A percentile compares a stretch with the other conserved stretches of the same genome.
Evolutionary conservation across 1,140 invertebrate species (phyloP).

Genomic region (Danaus melanippus): DNA sequence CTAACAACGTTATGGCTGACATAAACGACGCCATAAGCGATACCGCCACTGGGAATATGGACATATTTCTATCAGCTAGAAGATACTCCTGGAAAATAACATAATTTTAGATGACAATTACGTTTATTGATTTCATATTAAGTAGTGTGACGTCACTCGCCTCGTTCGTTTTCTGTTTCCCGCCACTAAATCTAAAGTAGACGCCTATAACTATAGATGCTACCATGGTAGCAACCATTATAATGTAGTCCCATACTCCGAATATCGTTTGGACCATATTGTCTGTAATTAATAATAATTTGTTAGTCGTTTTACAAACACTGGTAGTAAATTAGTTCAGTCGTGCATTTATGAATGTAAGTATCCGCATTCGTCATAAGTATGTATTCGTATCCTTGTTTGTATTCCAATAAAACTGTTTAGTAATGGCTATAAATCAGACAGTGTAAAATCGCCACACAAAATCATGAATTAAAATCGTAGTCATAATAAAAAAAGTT

Average conservation of each 20-base stretch:
- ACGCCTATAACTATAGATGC: slow-evolving; percentile 56
- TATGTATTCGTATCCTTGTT: too few species aligned
- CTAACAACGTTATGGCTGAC: slow-evolving; percentile 94
- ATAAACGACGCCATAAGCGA: slow-evolving; percentile 95
- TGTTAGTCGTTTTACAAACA: too few species aligned
- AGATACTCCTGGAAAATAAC: slow-evolving; percentile 81
- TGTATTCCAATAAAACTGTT: too few species aligned
- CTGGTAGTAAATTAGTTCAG: too few species aligned
- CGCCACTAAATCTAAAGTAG: slow-evolving; percentile 82
- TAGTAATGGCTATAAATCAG: too few species aligned
- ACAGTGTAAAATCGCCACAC: too few species aligned
- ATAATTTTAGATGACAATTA: not conserved
- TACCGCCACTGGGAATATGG: slow-evolving; percentile 84
- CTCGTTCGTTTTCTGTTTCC: slow-evolving; percentile 87
- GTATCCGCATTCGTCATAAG: too few species aligned
- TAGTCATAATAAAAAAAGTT: too few species aligned
- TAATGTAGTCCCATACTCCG: slow-evolving; percentile 61
- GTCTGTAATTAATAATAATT: slow-evolving; percentile 13
- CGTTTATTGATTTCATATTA: too few species aligned
- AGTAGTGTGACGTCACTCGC: slow-evolving; percentile 50
- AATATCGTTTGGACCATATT: slow-evolving; percentile 47
- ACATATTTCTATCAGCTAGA: slow-evolving; percentile 84
- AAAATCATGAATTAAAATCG: too few species aligned
- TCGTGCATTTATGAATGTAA: too few species aligned
- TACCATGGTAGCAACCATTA: slow-evolving; percentile 62